Conservation (phyloP, 2,888 invertebrate species). For the Eristalis pertinax region DNA sequence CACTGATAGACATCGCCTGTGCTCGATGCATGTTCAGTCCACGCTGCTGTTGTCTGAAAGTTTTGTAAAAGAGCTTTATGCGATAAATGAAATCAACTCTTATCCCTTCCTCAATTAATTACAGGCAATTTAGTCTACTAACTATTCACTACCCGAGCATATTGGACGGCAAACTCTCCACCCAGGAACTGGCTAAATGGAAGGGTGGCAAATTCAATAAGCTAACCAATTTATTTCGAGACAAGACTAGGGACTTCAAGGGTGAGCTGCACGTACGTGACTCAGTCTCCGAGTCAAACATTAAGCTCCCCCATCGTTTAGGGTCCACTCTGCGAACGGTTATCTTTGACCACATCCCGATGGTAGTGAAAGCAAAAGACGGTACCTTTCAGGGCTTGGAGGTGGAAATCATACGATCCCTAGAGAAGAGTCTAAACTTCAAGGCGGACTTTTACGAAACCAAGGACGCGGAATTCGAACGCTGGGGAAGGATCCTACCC, state of each 20-base stretch:
- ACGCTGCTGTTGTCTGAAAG: too few species aligned
- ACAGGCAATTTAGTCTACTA: slow-evolving; percentile 86
- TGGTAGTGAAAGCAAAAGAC: slow-evolving; percentile 75
- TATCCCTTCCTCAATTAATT: slow-evolving; percentile 50
- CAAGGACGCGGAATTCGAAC: slow-evolving; percentile 83
- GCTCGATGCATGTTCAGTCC: too few species aligned
- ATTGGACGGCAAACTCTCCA: slow-evolving; percentile 82
- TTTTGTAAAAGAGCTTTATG: too few species aligned
- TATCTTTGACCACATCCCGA: slow-evolving; percentile 78
- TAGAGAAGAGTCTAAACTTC: slow-evolving; percentile 88
- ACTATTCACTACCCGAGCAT: slow-evolving; percentile 89
- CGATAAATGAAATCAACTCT: too few species aligned
- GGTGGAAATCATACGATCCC: slow-evolving; percentile 82
- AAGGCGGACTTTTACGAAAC: slow-evolving; percentile 86
- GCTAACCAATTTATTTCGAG: slow-evolving; percentile 76
- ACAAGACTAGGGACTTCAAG: slow-evolving; percentile 79
- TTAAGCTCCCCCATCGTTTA: slow-evolving; percentile 60
- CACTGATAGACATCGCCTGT: too few species aligned
- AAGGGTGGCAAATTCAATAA: slow-evolving; percentile 83
- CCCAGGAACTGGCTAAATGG: slow-evolving; percentile 87
- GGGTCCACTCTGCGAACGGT: slow-evolving; percentile 76
- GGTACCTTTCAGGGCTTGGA: slow-evolving; percentile 76
- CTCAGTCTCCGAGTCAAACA: too few species aligned
- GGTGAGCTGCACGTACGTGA: slow-evolving; percentile 72
- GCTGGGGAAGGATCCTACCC: slow-evolving; percentile 86